These are phyloP conservation scores for Chaenocephalus aceratus DNA, from an alignment of 2,113 vertebrate genomes.

Conservation along the genomic window DNA sequence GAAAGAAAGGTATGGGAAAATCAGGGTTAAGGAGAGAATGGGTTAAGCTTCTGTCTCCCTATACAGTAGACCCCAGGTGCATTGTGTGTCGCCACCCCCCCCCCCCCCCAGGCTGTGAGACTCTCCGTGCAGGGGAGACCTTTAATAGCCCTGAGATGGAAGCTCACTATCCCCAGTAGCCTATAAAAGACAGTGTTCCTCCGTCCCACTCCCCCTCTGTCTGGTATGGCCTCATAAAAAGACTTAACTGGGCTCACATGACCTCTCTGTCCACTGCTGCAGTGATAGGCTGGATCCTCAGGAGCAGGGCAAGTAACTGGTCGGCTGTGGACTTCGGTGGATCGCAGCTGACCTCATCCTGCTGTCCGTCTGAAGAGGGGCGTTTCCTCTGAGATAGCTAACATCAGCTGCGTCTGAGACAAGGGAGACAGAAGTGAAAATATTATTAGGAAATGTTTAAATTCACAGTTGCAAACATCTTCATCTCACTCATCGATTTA, in stretches of 20 bases:
- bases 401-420: background rate
- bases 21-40: constrained; percentile 20
- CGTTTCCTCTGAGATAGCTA: background rate
- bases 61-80: constrained; percentile 55
- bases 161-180: constrained; percentile 51
- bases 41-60: constrained; percentile 43
- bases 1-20: background rate
- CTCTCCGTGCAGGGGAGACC: constrained; percentile 37
- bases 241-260: constrained; percentile 65
- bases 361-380: constrained; percentile 22
- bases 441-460: background rate
- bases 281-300: constrained; percentile 40
- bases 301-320: constrained; percentile 9
- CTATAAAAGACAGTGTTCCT: constrained; percentile 62
- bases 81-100: constrained; percentile 22
- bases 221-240: constrained; percentile 68
- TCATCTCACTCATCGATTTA: background rate
- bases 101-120: constrained; percentile 44
- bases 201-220: constrained; percentile 39
- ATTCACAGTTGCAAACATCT: background rate
- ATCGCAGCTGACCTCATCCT: constrained; percentile 52
- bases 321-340: constrained; percentile 11
- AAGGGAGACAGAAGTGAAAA: background rate
- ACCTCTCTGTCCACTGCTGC: constrained; percentile 33
- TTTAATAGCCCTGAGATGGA: constrained; percentile 65